Conservation (phyloP, 2,888 invertebrate genomes). For the Glyphotaelius pellucidus region DNA sequence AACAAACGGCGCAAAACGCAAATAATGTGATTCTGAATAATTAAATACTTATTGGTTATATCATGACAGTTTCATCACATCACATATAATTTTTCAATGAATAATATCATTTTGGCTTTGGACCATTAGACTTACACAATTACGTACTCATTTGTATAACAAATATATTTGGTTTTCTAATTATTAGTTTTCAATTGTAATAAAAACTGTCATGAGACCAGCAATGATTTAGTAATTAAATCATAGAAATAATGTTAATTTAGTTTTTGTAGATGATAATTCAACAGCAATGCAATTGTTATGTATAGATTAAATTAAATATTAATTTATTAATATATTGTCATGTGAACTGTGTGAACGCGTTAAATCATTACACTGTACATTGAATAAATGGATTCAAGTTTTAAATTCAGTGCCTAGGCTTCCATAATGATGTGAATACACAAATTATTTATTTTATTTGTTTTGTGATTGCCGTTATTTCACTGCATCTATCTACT, state of each 20-base stretch:
- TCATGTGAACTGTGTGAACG: no score
- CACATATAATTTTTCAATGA: neutral
- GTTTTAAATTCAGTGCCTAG: no score
- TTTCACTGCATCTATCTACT: no score
- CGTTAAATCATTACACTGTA: no score
- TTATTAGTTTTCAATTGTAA: neutral
- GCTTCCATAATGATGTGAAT: no score
- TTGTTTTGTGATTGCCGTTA: no score
- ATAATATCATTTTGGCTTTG: neutral
- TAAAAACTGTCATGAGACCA: slow-evolving; percentile 13
- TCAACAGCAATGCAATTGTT: slow-evolving; percentile 32
- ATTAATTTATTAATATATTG: no score
- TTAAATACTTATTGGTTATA: neutral
- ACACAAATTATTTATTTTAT: no score
- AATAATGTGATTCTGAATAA: slow-evolving; percentile 19
- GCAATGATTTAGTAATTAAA: neutral
- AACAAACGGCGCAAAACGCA: slow-evolving; percentile 33
- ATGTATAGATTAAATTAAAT: slow-evolving; percentile 2
- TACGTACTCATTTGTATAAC: neutral
- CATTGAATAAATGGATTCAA: no score
- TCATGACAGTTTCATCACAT: neutral
- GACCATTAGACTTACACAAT: neutral
- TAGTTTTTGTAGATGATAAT: slow-evolving; percentile 23
- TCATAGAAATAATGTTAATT: slow-evolving; percentile 16
- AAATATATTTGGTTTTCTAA: neutral